Evolutionary conservation across 2,797 vertebrate genomes (phyloP), one percentile per base, ranked within the genome.

Genomic region (Holocentrus rufus): DNA sequence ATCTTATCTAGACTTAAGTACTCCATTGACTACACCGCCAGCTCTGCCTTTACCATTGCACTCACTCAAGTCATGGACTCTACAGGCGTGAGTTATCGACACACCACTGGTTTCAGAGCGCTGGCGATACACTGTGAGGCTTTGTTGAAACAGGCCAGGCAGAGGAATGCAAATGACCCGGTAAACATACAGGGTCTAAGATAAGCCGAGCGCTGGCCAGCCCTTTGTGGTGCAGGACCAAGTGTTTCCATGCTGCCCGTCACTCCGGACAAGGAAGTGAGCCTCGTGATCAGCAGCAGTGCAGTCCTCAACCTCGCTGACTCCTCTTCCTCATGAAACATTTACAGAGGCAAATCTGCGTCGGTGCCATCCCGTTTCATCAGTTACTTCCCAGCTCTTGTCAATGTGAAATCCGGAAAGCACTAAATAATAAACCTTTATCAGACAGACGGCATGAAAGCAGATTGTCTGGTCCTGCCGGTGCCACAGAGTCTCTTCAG

Each of bases 151-250:
- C 80, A 79, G 74, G 69, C 62, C 13, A 5, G 53, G 78, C 54
- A 60, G 52, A 86, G 82, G 84, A 91, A 91, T 88, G 87, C 72
- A 90, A 91, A 91, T 79, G 71, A 80, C 74, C 76, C 75, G 76
- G 76, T 84, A 65, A 57, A 75, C 81, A 72, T 75, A 63, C 75
- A 72, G 79, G 25, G 73, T 59, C 69, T 42, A n/a, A 68, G 87
- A 90, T 85, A 87, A 86, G 82, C 72, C 6, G 13, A 65, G 62
- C 0, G 58, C 66, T 54, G 25, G 70, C 70, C 52, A 57, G 49
- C 65, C 66, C 63, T 7, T 42, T 77, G 72, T 50, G n/a, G 81
- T 23, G 10, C 53, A 31, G 68, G 17, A 70, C 46, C 71, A 76
- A 79, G 57, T 30, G 77, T 77, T 89, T 87, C 69, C 70, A 79